phyloP scores from a whole-genome alignment of 2,113 vertebrate genomes.

The Odocoileus hemionus region DNA sequence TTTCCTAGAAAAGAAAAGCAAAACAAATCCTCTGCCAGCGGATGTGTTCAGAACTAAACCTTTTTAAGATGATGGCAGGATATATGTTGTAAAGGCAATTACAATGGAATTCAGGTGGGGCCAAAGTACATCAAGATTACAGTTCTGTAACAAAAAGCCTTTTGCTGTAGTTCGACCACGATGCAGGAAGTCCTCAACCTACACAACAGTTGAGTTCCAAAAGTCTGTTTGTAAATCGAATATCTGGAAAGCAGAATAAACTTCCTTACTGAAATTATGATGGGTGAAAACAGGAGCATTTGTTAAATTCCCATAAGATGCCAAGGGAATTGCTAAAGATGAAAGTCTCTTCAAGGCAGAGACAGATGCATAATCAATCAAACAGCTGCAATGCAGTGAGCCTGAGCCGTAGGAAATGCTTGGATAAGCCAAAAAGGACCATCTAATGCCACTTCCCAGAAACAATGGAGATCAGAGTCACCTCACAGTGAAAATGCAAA shows the following conservation, averaged over 20 bases:
- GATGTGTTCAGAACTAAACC: slow-evolving; percentile 48
- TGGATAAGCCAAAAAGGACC: rapidly evolving
- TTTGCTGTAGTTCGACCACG: neutral
- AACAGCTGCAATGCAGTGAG: neutral
- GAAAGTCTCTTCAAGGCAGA: neutral
- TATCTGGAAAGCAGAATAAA: neutral
- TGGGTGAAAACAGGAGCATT: neutral
- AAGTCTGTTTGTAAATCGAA: slow-evolving; percentile 27
- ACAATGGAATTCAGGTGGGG: slow-evolving; percentile 69
- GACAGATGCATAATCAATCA: neutral
- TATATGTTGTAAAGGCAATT: slow-evolving; percentile 63
- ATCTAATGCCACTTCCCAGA: neutral
- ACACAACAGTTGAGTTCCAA: neutral
- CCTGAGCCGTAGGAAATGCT: neutral
- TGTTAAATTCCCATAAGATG: neutral
- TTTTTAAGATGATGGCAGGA: slow-evolving; percentile 5
- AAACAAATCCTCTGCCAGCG: slow-evolving; percentile 56
- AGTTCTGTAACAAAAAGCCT: slow-evolving; percentile 47
- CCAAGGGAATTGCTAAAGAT: neutral
- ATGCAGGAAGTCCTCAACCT: slow-evolving; percentile 36
- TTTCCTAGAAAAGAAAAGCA: slow-evolving; percentile 69
- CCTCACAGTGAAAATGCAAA: neutral
- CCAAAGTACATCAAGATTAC: neutral
- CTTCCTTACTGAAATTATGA: neutral
- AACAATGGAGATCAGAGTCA: neutral